These are phyloP conservation scores for Smithornis capensis DNA, from an alignment of 2,113 vertebrate species.

Conservation along the genomic window DNA sequence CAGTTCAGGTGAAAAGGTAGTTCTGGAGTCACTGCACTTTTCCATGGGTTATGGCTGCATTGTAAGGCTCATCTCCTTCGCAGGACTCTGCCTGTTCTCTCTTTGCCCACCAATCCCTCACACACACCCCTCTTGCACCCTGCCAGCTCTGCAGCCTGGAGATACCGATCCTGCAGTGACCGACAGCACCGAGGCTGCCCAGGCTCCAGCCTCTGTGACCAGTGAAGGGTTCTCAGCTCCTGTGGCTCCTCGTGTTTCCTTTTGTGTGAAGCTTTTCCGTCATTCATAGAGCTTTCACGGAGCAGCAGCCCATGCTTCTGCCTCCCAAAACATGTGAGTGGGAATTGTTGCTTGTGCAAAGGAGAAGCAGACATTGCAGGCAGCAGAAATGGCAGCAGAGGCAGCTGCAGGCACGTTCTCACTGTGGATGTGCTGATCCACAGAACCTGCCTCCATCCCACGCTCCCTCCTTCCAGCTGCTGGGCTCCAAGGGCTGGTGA, in stretches of 20 bases:
- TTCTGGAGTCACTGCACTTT: neutral
- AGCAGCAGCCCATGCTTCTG: neutral
- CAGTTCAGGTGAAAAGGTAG: neutral
- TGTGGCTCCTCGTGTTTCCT: neutral
- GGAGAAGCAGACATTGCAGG: neutral
- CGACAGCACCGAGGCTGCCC: neutral
- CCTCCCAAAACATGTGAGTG: neutral
- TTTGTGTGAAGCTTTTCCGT: neutral
- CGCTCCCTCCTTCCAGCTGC: neutral
- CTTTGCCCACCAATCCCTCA: neutral
- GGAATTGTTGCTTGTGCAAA: neutral
- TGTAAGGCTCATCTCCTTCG: accelerated
- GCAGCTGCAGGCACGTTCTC: neutral
- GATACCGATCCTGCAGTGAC: neutral
- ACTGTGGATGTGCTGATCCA: neutral
- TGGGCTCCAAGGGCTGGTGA: neutral
- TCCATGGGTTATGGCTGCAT: accelerated
- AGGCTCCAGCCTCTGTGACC: neutral
- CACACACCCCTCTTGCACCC: too few relatives aligned
- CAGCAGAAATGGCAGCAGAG: neutral
- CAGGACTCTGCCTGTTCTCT: neutral
- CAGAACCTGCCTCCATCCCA: neutral
- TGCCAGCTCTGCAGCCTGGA: neutral
- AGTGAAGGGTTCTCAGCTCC: neutral
- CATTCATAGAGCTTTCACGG: neutral